Base-by-base conservation (phyloP, 2,113 vertebrate species). In the Forbesichthys papilliferus region DNA sequence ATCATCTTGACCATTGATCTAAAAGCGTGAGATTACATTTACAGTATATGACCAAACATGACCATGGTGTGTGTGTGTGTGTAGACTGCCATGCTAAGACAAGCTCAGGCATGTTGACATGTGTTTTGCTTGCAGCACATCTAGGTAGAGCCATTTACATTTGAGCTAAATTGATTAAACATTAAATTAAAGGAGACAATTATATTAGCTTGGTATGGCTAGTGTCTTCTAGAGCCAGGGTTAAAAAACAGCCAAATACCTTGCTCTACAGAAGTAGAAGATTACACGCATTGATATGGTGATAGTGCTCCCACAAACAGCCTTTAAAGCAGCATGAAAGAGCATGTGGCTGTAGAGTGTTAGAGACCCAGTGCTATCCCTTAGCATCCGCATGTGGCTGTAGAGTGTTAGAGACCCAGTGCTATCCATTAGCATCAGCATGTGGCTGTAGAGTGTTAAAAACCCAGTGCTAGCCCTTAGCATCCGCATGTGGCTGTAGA, bases 191-290 rank as follows among this genome's bases (percentile, higher is more conserved):
- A 33, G 16, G 52, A 16, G 5, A 14, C 1, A 3, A 20, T 34
- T n/a, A 34, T 34, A 66, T 61, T 20, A 68, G 46, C 9, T n/a
- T 61, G 52, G 51, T n/a, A 6, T 14, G 51, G 51, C 36, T 42
- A 42, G 36, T 53, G 20, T 58, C 27, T 72, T 73, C 69, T 58
- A 77, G 10, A 0, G 67, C 61, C 78, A 53, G 57, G 54, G 57
- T 79, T 74, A 69, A 64, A 34, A 65, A 81, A 27, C 67, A 80
- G 65, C 83, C 83, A 86, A 87, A 88, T 76, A 79, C 42, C 57
- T 20, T 64, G 58, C 68, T 74, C 66, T 53, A 66, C 33, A 66
- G 62, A 75, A 36, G 55, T 56, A 61, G 52, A 3, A 67, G 64
- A 1, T 66, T 65, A 42, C 36, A 42, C 36, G 6, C 36, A 5